A percentile compares a stretch with the other conserved stretches of the same genome.
Evolutionary conservation across 2,113 vertebrate species (phyloP).

Genomic region (Ictalurus furcatus): DNA sequence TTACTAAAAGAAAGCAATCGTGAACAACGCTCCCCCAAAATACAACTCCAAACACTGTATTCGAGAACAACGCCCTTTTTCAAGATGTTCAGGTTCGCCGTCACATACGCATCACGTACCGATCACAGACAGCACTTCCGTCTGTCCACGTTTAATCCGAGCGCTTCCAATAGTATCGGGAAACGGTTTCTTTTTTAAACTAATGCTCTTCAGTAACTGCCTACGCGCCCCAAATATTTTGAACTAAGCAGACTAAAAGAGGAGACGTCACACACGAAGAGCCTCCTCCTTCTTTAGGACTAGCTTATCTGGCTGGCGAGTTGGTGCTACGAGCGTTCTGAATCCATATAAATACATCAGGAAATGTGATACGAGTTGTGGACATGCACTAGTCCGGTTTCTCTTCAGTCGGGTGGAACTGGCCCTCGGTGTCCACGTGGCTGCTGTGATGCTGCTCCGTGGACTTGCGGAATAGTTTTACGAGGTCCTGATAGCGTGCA

Average conservation of each 20-base stretch:
- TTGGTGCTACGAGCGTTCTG: background rate
- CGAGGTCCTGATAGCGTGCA: slow-evolving; percentile 83
- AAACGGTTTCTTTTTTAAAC: background rate
- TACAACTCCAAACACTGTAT: background rate
- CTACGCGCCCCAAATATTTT: background rate
- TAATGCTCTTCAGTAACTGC: background rate
- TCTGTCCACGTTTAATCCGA: background rate
- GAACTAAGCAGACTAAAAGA: background rate
- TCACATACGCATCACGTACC: too few relatives aligned
- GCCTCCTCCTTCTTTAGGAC: background rate
- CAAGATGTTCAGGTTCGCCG: background rate
- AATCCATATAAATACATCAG: background rate
- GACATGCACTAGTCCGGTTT: background rate
- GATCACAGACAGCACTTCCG: background rate
- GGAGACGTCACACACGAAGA: background rate
- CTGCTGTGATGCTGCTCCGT: slow-evolving; percentile 71
- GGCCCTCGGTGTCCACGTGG: slow-evolving; percentile 66
- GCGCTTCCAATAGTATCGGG: background rate
- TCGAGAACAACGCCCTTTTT: background rate
- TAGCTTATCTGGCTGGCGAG: background rate
- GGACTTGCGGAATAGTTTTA: slow-evolving; percentile 82
- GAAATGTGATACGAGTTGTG: background rate
- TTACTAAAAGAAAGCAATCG: background rate
- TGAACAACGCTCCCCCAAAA: background rate
- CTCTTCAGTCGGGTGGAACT: slow-evolving; percentile 62